Conservation (phyloP, 1,140 invertebrate species). For the Brachionus sp. region DNA sequence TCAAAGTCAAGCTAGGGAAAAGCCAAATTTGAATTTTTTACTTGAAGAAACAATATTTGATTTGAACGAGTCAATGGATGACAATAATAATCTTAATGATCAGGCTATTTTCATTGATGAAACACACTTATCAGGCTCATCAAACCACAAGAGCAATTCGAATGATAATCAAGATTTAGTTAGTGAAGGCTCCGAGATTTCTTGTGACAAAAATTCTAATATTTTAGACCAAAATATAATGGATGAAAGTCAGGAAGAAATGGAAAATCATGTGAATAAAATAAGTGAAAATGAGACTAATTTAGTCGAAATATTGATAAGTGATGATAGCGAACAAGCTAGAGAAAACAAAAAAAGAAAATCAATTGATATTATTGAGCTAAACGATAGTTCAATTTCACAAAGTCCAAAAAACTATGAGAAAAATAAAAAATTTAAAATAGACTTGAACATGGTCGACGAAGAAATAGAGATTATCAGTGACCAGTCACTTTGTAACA, state of each 20-base stretch:
- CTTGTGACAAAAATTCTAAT: neutral
- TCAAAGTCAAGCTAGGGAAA: neutral
- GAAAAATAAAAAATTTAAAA: neutral
- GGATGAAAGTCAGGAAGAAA: neutral
- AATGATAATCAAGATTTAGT: neutral
- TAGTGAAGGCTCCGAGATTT: neutral
- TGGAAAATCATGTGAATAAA: neutral
- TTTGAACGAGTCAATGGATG: neutral
- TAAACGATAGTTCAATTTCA: neutral
- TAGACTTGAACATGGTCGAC: neutral
- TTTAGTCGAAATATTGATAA: neutral
- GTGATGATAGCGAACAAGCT: neutral
- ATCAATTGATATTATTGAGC: neutral
- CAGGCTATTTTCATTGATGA: conserved; percentile 30
- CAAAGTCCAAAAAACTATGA: neutral
- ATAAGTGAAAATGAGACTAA: neutral
- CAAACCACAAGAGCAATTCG: neutral
- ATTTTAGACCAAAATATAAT: conserved; percentile 15
- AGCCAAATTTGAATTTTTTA: neutral
- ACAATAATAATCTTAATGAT: neutral
- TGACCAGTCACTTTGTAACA: neutral
- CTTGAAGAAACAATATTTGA: neutral
- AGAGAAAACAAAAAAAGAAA: conserved; percentile 25
- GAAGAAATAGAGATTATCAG: conserved; percentile 8
- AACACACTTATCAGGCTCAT: neutral